These are phyloP conservation scores for Heliconius hortense DNA, from an alignment of 2,888 invertebrate genomes.

Conservation along the genomic window DNA sequence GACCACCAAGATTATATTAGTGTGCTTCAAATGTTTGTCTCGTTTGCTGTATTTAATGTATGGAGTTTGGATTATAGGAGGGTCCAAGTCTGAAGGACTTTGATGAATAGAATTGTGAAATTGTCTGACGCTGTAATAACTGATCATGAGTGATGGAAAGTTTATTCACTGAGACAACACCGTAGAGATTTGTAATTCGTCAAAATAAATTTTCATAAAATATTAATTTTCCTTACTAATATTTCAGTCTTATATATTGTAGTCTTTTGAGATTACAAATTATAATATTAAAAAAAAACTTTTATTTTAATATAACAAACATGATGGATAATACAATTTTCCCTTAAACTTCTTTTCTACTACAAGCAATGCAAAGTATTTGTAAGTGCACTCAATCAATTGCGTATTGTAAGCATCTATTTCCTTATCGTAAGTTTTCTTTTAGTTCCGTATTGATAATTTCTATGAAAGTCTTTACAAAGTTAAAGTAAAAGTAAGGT, in stretches of 20 bases:
- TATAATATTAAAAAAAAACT: neutral
- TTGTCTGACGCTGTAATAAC: conserved; percentile 46
- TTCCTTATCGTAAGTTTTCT: neutral
- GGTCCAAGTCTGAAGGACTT: conserved; percentile 55
- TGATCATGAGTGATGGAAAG: conserved; percentile 49
- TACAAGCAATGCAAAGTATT: neutral
- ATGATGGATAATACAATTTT: neutral
- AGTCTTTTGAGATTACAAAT: neutral
- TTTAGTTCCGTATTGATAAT: neutral
- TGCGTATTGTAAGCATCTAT: neutral
- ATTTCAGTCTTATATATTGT: neutral
- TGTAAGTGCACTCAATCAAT: neutral
- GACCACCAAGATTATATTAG: conserved; percentile 45
- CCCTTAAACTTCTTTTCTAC: neutral
- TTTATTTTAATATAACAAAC: neutral
- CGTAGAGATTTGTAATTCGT: conserved; percentile 33
- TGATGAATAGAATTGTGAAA: conserved; percentile 47
- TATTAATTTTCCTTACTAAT: neutral
- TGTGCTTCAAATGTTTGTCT: conserved; percentile 37
- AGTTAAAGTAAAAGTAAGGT: no score
- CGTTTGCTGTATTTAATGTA: conserved; percentile 46
- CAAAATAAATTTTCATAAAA: neutral
- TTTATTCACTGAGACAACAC: conserved; percentile 49
- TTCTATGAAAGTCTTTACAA: no score
- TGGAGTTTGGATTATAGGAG: conserved; percentile 47